These are phyloP conservation scores for Nothoprocta pentlandii DNA, from an alignment of 2,113 vertebrate species.

Conservation along the genomic window DNA sequence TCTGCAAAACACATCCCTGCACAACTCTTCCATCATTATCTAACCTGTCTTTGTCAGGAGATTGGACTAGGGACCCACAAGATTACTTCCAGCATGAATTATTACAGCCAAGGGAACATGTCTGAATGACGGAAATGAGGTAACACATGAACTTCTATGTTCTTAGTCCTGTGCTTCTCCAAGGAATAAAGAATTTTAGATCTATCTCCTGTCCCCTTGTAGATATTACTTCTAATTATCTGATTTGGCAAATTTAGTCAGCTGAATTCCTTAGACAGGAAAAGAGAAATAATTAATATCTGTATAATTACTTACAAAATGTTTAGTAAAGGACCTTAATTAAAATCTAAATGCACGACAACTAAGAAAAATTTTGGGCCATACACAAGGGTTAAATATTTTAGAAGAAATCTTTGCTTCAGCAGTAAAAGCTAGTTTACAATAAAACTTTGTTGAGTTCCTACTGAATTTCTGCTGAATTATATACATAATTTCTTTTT, in stretches of 20 bases:
- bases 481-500: background rate
- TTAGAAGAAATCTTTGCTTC: background rate
- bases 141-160: background rate
- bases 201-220: background rate
- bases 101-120: background rate
- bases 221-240: background rate
- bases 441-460: background rate
- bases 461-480: background rate
- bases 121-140: background rate
- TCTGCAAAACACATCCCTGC: background rate
- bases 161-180: background rate
- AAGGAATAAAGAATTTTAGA: background rate
- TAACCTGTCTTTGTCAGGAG: background rate
- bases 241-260: background rate
- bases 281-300: background rate
- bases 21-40: too few species aligned
- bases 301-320: background rate
- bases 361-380: background rate
- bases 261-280: background rate
- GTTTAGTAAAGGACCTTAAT: background rate
- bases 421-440: background rate
- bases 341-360: background rate
- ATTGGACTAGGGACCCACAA: background rate
- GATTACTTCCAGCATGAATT: background rate
- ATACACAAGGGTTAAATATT: background rate